Conservation (phyloP, 2,888 invertebrate genomes). For the Patella caerulea region DNA sequence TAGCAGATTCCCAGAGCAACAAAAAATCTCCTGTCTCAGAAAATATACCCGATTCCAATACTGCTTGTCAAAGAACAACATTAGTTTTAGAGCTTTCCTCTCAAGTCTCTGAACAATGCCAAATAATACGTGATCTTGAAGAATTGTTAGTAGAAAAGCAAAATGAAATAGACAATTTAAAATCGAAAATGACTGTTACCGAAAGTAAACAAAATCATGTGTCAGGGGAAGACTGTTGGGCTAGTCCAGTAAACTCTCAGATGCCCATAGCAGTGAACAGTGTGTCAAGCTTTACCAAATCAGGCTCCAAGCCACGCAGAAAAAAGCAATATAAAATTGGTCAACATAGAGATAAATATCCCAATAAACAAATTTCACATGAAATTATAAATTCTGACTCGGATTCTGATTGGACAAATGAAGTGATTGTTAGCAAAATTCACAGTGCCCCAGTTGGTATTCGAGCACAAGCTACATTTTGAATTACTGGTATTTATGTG, state of each 20-base stretch:
- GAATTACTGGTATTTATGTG: neutral
- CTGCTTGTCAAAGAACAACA: neutral
- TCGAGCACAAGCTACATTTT: neutral
- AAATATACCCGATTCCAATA: neutral
- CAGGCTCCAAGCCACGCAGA: neutral
- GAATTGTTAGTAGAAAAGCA: neutral
- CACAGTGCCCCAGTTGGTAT: neutral
- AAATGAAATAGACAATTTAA: neutral
- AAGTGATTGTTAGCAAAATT: constrained; percentile 2
- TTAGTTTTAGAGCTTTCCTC: neutral
- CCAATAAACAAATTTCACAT: neutral
- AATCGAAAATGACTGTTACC: neutral
- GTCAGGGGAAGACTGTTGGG: too few relatives aligned
- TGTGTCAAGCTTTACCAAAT: neutral
- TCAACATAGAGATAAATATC: neutral
- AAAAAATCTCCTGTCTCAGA: neutral
- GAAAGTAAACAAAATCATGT: neutral
- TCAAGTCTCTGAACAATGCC: neutral
- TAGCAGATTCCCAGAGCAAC: neutral
- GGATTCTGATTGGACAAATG: constrained; percentile 7
- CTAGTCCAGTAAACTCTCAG: neutral
- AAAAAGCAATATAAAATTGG: neutral
- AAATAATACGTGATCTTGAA: neutral
- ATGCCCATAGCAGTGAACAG: too few relatives aligned
- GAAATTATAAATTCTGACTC: neutral